phyloP scores from a whole-genome alignment of 2,888 invertebrate species.

The Urechis unicinctus region DNA sequence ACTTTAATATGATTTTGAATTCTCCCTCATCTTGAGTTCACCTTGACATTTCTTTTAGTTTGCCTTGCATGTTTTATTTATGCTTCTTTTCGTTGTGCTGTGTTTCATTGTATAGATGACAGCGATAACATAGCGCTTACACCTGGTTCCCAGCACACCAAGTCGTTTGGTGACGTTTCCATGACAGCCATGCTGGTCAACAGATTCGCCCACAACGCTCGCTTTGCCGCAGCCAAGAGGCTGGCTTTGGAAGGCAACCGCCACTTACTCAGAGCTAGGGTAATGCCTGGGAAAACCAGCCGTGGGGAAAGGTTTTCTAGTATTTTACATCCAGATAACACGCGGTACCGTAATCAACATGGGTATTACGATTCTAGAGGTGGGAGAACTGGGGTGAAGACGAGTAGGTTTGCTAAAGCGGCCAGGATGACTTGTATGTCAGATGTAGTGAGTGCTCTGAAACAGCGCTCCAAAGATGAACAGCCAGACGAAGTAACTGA shows the following conservation, averaged over 20 bases:
- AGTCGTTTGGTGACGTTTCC: too few relatives aligned
- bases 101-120: too few relatives aligned
- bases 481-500: too few relatives aligned
- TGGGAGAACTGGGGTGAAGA: not conserved
- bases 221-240: not conserved
- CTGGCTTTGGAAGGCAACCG: not conserved
- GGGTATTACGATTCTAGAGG: not conserved
- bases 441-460: not conserved
- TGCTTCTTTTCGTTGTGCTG: too few relatives aligned
- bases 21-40: too few relatives aligned
- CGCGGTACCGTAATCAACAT: not conserved
- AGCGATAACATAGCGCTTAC: too few relatives aligned
- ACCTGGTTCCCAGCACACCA: too few relatives aligned
- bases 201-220: not conserved
- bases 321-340: not conserved
- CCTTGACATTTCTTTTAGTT: too few relatives aligned
- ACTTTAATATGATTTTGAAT: too few relatives aligned
- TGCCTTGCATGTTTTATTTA: too few relatives aligned
- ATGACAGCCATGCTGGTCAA: too few relatives aligned
- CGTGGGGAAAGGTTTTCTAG: not conserved
- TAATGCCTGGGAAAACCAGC: not conserved
- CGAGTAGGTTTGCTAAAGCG: not conserved
- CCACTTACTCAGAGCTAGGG: not conserved
- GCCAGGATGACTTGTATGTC: not conserved
- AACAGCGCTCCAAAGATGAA: not conserved